phyloP scores from a whole-genome alignment of 2,888 invertebrate species.

The Phalera bucephala region DNA sequence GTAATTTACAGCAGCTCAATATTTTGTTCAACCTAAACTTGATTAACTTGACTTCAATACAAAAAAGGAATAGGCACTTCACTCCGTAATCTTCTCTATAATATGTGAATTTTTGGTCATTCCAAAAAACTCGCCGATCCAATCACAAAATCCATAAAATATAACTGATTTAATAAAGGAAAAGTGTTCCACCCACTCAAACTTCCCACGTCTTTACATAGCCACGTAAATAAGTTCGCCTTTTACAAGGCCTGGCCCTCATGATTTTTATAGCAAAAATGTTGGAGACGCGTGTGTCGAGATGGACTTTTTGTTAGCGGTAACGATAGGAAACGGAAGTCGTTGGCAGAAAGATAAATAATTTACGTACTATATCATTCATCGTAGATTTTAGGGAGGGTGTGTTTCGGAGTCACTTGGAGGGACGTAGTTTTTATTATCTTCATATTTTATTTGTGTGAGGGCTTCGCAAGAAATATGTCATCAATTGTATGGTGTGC shows the following conservation, averaged over 20 bases:
- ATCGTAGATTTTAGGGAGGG: conserved; percentile 21
- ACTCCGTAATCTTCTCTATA: no score
- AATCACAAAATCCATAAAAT: neutral
- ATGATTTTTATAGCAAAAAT: conserved; percentile 12
- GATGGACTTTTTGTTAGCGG: conserved; percentile 18
- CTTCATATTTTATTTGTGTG: neutral
- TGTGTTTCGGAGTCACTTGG: conserved; percentile 8
- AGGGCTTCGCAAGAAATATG: no score
- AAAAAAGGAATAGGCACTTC: no score
- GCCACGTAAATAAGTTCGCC: neutral
- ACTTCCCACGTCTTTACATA: neutral
- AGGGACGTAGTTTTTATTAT: conserved; percentile 18
- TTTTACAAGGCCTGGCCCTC: neutral
- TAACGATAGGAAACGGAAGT: conserved; percentile 34
- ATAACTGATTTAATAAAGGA: neutral
- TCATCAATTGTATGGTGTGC: no score
- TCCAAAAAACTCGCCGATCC: no score
- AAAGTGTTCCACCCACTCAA: neutral
- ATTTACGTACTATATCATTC: conserved; percentile 31
- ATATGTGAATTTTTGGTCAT: no score
- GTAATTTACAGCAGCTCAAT: no score
- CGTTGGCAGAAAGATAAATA: conserved; percentile 30
- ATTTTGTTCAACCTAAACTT: no score
- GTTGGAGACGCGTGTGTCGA: conserved; percentile 7
- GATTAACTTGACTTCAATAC: no score